Conservation (phyloP, 2,888 invertebrate species). For the Stenotaenia linearis region DNA sequence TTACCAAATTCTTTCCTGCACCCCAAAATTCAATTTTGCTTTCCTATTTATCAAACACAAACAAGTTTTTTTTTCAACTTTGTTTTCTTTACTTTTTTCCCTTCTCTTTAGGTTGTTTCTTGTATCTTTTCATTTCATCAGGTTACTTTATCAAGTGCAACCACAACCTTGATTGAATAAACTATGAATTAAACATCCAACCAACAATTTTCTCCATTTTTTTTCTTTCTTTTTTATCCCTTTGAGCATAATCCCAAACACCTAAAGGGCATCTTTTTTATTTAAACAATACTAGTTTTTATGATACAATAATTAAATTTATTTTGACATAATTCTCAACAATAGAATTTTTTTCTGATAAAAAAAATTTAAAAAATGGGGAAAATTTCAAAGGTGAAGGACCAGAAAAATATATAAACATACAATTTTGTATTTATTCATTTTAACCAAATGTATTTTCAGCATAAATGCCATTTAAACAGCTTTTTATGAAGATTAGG, state of each 20-base stretch:
- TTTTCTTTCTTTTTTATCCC: not conserved
- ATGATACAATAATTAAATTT: conserved; percentile 4
- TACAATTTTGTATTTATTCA: not conserved
- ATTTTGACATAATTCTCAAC: conserved; percentile 9
- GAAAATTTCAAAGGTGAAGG: not conserved
- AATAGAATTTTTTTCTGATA: not conserved
- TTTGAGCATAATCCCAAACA: not conserved
- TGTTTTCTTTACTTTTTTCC: not conserved
- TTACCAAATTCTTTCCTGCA: no score
- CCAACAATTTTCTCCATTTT: conserved; percentile 1
- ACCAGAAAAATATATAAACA: not conserved
- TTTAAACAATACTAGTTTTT: conserved; percentile 9
- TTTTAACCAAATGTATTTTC: no score
- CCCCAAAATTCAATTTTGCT: not conserved
- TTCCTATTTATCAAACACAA: not conserved
- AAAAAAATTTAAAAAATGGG: conserved; percentile 8
- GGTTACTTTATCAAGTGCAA: conserved; percentile 9
- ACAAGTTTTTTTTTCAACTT: not conserved
- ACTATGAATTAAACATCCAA: not conserved
- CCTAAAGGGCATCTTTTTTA: not conserved
- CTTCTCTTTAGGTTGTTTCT: not conserved
- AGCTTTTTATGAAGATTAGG: not conserved
- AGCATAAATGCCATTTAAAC: no score
- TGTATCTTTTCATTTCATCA: not conserved
- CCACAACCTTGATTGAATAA: conserved; percentile 9